phyloP scores from a whole-genome alignment of 2,888 invertebrate genomes.

The Nomada goodeniana region DNA sequence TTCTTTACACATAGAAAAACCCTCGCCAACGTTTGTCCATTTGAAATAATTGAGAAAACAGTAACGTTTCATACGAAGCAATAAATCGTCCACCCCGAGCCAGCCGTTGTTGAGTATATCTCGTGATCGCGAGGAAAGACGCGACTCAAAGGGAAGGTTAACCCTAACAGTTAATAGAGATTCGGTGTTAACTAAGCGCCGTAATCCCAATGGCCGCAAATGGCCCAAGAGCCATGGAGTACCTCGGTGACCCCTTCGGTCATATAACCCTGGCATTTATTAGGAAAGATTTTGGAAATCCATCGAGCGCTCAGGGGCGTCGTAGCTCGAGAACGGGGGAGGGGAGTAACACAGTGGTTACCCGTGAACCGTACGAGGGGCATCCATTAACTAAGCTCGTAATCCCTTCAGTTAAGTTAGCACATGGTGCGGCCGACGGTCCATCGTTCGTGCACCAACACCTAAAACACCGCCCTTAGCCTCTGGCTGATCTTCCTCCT shows the following conservation, averaged over 20 bases:
- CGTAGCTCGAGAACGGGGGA: slow-evolving; percentile 51
- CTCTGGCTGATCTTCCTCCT: slow-evolving; percentile 45
- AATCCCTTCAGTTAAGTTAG: slow-evolving; percentile 83
- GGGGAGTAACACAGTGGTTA: slow-evolving; percentile 68
- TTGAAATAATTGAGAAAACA: too few species aligned
- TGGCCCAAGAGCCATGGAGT: slow-evolving; percentile 50
- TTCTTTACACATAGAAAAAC: not conserved
- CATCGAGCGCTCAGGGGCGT: slow-evolving; percentile 72
- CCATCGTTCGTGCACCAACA: slow-evolving; percentile 72
- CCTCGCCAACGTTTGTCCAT: too few species aligned
- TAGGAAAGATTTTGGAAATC: slow-evolving; percentile 79
- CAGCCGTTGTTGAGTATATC: slow-evolving; percentile 14
- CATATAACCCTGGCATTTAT: slow-evolving; percentile 73
- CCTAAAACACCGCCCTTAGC: slow-evolving; percentile 45
- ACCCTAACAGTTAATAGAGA: slow-evolving; percentile 61
- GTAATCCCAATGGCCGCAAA: slow-evolving; percentile 65
- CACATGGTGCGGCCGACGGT: slow-evolving; percentile 81
- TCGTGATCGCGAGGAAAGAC: slow-evolving; percentile 25
- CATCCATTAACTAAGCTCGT: slow-evolving; percentile 83
- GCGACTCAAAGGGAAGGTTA: slow-evolving; percentile 2
- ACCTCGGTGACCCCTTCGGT: slow-evolving; percentile 55
- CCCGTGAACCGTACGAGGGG: slow-evolving; percentile 73
- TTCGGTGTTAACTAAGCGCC: slow-evolving; percentile 66
- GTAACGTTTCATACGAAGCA: too few species aligned
- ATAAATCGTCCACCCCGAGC: too few species aligned